Evolutionary conservation across 1,140 invertebrate genomes (phyloP).

Genomic region (Protaetia brevitarsis): DNA sequence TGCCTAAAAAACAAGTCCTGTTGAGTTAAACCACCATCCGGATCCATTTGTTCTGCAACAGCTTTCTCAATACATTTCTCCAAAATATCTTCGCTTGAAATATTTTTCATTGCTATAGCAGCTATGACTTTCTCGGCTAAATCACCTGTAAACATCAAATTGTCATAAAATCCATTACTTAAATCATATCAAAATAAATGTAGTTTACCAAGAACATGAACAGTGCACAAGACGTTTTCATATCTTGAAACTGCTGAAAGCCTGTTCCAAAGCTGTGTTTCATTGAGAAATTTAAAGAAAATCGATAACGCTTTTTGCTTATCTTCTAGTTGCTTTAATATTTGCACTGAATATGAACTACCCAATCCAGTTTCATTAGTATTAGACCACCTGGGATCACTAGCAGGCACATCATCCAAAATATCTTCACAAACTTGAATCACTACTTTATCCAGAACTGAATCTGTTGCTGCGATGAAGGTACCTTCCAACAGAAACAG

Average conservation of each 20-base stretch:
- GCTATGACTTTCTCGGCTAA: conserved; percentile 68
- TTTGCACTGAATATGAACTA: conserved; percentile 72
- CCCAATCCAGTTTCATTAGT: conserved; percentile 51
- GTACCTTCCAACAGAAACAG: conserved; percentile 59
- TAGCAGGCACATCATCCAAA: conserved; percentile 82
- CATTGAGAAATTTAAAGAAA: conserved; percentile 74
- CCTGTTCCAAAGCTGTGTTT: conserved; percentile 68
- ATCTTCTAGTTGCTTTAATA: conserved; percentile 77
- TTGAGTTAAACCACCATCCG: conserved; percentile 57
- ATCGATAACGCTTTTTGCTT: conserved; percentile 78
- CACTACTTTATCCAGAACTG: conserved; percentile 64
- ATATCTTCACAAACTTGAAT: conserved; percentile 73
- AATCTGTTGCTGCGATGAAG: conserved; percentile 54
- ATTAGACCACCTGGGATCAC: conserved; percentile 79
- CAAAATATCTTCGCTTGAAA: conserved; percentile 59
- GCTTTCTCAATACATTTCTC: conserved; percentile 58
- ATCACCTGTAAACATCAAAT: conserved; percentile 28
- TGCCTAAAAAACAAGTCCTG: conserved; percentile 73
- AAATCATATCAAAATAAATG: conserved; percentile 35
- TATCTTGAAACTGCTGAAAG: conserved; percentile 39
- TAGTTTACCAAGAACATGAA: conserved; percentile 64
- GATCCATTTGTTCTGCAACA: conserved; percentile 49
- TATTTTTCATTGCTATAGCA: conserved; percentile 64
- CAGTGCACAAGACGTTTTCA: conserved; percentile 61
- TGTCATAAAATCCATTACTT: background rate